These are phyloP conservation scores for Cyphomyrus discorhynchus DNA, from an alignment of 2,113 vertebrate species.

Conservation along the genomic window DNA sequence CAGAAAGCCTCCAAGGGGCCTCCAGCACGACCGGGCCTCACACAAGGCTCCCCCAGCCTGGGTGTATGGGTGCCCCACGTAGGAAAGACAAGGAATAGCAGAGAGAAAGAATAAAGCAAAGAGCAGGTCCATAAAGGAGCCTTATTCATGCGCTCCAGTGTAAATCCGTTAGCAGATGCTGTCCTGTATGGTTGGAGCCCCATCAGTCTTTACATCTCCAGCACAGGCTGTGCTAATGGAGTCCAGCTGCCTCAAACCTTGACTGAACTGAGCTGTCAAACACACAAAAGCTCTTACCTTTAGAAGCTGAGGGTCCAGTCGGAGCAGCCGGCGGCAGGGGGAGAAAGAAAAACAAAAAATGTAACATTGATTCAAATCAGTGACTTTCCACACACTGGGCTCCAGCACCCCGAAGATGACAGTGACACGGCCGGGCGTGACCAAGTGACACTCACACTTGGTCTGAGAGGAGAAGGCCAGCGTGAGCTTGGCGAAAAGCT, in stretches of 20 bases:
- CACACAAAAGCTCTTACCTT: conserved; percentile 14
- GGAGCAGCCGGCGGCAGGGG: neutral
- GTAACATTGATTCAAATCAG: neutral
- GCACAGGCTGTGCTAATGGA: neutral
- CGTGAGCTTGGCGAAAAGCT: conserved; percentile 83
- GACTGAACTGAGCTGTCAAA: neutral
- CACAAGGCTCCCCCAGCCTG: neutral
- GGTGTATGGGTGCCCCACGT: neutral
- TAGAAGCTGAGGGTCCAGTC: conserved; percentile 10
- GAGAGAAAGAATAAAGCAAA: neutral
- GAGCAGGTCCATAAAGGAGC: neutral
- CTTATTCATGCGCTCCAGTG: neutral
- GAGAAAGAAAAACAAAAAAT: neutral
- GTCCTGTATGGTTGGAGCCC: neutral
- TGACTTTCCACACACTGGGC: neutral
- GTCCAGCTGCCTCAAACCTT: neutral
- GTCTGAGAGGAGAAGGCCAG: conserved; percentile 75
- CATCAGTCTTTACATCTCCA: neutral
- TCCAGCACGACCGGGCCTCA: neutral
- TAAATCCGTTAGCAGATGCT: neutral
- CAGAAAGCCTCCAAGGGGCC: neutral
- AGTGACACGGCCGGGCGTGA: neutral
- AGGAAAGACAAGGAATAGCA: neutral
- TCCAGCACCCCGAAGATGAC: neutral
- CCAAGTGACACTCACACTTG: conserved; percentile 70